Conservation (phyloP, 2,113 vertebrate species). For the Ploceus nigricollis region DNA sequence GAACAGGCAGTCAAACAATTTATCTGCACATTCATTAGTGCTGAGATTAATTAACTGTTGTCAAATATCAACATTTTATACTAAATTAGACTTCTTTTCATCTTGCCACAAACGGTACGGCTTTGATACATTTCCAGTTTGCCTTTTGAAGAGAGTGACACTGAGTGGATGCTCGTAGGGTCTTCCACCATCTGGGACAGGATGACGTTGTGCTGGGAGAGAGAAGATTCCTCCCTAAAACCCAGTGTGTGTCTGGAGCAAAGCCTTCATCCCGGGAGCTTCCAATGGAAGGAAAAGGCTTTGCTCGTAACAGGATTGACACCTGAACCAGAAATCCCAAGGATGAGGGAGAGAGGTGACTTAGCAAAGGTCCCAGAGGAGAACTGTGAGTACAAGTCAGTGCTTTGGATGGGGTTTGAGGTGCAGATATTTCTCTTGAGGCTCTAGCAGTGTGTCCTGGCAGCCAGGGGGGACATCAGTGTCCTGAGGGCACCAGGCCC, state of each 20-base stretch:
- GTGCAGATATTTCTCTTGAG: neutral
- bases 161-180: neutral
- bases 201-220: neutral
- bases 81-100: neutral
- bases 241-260: neutral
- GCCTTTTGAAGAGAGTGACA: neutral
- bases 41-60: neutral
- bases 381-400: neutral
- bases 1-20: neutral
- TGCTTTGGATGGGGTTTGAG: neutral
- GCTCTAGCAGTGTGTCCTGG: neutral
- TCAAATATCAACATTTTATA: neutral
- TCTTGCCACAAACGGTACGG: fast-evolving
- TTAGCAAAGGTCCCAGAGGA: neutral
- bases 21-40: neutral
- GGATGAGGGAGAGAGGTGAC: neutral
- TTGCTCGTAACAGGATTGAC: neutral
- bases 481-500: neutral
- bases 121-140: neutral
- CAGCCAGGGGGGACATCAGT: fast-evolving
- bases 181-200: neutral
- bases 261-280: neutral
- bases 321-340: neutral
- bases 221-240: neutral
- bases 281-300: neutral